These are phyloP conservation scores for Malthinus seriepunctatus DNA, from an alignment of 2,888 invertebrate genomes.

Conservation along the genomic window DNA sequence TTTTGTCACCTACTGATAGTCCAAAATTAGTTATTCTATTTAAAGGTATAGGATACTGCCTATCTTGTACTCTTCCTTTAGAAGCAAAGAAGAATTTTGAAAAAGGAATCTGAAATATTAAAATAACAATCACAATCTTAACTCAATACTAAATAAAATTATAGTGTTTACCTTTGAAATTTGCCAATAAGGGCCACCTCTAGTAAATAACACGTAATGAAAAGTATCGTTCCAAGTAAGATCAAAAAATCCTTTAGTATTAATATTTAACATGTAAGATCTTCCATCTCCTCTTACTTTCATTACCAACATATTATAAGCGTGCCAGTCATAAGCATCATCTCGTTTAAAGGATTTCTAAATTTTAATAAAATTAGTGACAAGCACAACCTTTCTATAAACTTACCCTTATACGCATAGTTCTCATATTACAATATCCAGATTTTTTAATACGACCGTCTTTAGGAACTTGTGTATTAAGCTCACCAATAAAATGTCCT, in stretches of 20 bases:
- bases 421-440: slow-evolving; percentile 82
- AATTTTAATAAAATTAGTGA: slow-evolving; percentile 29
- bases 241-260: slow-evolving; percentile 77
- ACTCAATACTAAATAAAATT: not conserved
- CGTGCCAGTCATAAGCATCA: slow-evolving; percentile 71
- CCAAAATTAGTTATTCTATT: slow-evolving; percentile 74
- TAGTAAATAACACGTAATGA: slow-evolving; percentile 84
- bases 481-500: slow-evolving; percentile 72
- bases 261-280: slow-evolving; percentile 81
- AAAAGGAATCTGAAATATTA: slow-evolving; percentile 80
- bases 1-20: slow-evolving; percentile 78
- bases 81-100: slow-evolving; percentile 85
- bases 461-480: slow-evolving; percentile 72
- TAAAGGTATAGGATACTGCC: slow-evolving; percentile 66
- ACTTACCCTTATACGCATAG: slow-evolving; percentile 66
- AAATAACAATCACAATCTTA: not conserved
- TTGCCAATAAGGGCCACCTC: slow-evolving; percentile 99
- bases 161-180: slow-evolving; percentile 67
- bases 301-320: slow-evolving; percentile 77
- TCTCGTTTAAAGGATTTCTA: slow-evolving; percentile 83
- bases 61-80: slow-evolving; percentile 87
- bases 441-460: slow-evolving; percentile 78
- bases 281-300: slow-evolving; percentile 93
- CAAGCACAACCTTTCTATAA: not conserved
- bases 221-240: slow-evolving; percentile 88